Conservation (phyloP, 2,113 vertebrate genomes). For the Pandion haliaetus region DNA sequence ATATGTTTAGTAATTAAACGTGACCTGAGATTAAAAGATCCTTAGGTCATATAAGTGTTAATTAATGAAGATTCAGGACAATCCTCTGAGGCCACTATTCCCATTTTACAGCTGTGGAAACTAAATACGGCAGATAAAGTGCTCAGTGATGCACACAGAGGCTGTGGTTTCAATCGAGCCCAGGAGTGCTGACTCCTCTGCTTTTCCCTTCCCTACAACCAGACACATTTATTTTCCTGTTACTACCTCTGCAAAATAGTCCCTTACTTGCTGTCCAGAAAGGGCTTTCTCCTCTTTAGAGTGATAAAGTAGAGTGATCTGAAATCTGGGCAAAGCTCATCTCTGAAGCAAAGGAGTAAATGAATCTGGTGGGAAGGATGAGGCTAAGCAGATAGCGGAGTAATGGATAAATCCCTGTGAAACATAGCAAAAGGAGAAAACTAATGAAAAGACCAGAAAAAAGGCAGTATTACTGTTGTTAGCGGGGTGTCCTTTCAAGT, state of each 20-base stretch:
- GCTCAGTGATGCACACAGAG: neutral
- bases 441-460: neutral
- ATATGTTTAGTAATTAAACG: fast-evolving
- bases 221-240: neutral
- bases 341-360: neutral
- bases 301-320: neutral
- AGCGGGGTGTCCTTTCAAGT: neutral
- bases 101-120: neutral
- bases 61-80: neutral
- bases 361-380: neutral
- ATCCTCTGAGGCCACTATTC: neutral
- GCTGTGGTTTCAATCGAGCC: neutral
- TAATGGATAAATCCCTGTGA: neutral
- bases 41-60: fast-evolving
- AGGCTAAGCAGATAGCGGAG: neutral
- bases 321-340: neutral
- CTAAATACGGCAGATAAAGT: neutral
- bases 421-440: too few relatives aligned
- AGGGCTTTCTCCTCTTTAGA: neutral
- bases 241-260: neutral
- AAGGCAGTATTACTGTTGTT: neutral
- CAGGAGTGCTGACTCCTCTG: neutral
- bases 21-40: neutral
- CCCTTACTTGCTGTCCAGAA: neutral
- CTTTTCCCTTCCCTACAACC: neutral